These are phyloP conservation scores for Drosophila ironensis DNA, from an alignment of 1,140 invertebrate species.

Conservation along the genomic window DNA sequence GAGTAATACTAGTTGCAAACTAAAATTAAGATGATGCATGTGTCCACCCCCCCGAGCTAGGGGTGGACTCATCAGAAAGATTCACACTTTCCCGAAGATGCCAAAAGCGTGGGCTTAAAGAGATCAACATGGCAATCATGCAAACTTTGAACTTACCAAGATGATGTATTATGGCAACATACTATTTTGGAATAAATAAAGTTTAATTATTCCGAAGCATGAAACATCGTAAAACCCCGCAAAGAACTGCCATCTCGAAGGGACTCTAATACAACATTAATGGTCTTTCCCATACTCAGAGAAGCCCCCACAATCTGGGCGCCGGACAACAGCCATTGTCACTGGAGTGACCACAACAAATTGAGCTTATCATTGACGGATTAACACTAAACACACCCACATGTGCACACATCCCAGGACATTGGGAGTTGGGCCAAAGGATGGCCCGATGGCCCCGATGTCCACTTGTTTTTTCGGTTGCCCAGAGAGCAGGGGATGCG, in stretches of 20 bases:
- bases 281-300: slow-evolving; percentile 33
- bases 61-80: too few relatives aligned
- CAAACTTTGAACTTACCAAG: too few relatives aligned
- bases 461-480: slow-evolving; percentile 54
- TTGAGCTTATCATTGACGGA: slow-evolving; percentile 81
- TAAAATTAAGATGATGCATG: slow-evolving; percentile 57
- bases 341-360: slow-evolving; percentile 76
- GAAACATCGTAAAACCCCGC: background rate
- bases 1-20: slow-evolving; percentile 54
- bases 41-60: slow-evolving; percentile 8
- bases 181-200: background rate
- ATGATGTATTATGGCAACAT: background rate
- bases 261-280: slow-evolving; percentile 66
- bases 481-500: background rate
- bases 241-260: slow-evolving; percentile 41
- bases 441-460: slow-evolving; percentile 10
- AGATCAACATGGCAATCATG: too few relatives aligned
- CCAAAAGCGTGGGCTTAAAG: too few relatives aligned
- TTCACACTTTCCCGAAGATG: too few relatives aligned
- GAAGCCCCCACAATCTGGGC: slow-evolving; percentile 17
- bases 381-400: slow-evolving; percentile 75
- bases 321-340: slow-evolving; percentile 48
- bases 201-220: too few relatives aligned
- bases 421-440: slow-evolving; percentile 6
- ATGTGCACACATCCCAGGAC: slow-evolving; percentile 4